Percentiles rank a stretch among this genome's conserved stretches.
Evolutionary conservation across 2,888 invertebrate species (phyloP).

Genomic region (Pseudeuparius sepicola): DNA sequence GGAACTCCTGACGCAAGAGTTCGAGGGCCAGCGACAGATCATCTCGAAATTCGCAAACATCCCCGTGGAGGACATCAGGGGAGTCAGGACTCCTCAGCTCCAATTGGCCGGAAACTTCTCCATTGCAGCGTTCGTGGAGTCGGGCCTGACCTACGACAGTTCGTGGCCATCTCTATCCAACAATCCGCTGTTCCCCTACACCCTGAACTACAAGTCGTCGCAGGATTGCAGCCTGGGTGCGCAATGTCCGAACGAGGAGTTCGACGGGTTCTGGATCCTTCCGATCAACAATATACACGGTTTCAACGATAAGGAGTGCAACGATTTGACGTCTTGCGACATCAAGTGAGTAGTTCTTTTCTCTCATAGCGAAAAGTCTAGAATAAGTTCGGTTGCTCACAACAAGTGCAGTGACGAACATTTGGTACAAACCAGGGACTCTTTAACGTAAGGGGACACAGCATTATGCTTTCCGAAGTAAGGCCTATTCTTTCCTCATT

Average conservation of each 20-base stretch:
- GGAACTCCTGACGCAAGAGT: conserved; percentile 32
- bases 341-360: conserved; percentile 36
- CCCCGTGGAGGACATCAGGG: conserved; percentile 30
- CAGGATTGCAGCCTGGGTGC: conserved; percentile 46
- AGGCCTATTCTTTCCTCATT: too few species aligned
- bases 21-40: conserved; percentile 34
- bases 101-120: conserved; percentile 48
- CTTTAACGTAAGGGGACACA: too few species aligned
- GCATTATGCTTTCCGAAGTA: too few species aligned
- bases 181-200: conserved; percentile 57
- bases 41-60: conserved; percentile 35
- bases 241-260: conserved; percentile 47
- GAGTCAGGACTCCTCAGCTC: conserved; percentile 46
- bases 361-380: neutral
- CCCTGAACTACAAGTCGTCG: conserved; percentile 47
- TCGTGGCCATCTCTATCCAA: conserved; percentile 47
- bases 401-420: conserved; percentile 8
- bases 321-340: conserved; percentile 48
- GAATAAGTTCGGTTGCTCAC: too few species aligned
- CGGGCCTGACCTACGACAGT: conserved; percentile 49
- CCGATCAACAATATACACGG: conserved; percentile 53
- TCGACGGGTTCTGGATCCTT: conserved; percentile 54
- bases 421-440: too few species aligned
- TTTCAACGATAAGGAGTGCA: conserved; percentile 41
- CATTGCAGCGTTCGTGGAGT: conserved; percentile 45